Evolutionary conservation across 2,888 invertebrate species (phyloP).

Genomic region (Coenonympha glycerion): DNA sequence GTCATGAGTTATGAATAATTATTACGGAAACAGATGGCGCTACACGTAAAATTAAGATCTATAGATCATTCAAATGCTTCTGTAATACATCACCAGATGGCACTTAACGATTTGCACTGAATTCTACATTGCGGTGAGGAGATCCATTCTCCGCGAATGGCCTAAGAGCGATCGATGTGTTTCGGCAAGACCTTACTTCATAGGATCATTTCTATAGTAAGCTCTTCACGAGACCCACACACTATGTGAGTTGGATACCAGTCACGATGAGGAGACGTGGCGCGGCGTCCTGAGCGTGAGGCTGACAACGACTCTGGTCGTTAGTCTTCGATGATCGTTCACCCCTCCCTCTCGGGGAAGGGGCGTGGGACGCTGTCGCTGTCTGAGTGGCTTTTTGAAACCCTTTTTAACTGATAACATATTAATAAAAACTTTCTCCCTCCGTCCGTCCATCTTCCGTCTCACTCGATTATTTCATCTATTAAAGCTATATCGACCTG

Average conservation of each 20-base stretch:
- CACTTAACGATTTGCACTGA: too few species aligned
- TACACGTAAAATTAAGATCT: too few species aligned
- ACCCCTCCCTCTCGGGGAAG: slow-evolving; percentile 20
- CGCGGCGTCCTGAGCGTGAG: slow-evolving; percentile 39
- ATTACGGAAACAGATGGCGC: too few species aligned
- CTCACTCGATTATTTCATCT: too few species aligned
- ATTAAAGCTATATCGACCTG: too few species aligned
- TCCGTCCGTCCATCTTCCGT: too few species aligned
- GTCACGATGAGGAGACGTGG: slow-evolving; percentile 40
- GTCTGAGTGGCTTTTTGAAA: slow-evolving; percentile 32
- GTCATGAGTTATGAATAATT: too few species aligned
- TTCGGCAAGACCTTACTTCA: slow-evolving; percentile 36
- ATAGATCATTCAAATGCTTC: too few species aligned
- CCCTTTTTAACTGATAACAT: background rate
- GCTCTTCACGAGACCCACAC: slow-evolving; percentile 39
- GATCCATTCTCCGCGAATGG: background rate
- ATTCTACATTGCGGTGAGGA: background rate
- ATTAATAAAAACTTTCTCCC: too few species aligned
- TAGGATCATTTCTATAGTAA: slow-evolving; percentile 44
- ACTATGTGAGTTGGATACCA: slow-evolving; percentile 32
- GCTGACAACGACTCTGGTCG: slow-evolving; percentile 29
- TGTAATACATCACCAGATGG: too few species aligned
- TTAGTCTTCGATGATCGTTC: slow-evolving; percentile 44
- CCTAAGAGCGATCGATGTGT: too few species aligned
- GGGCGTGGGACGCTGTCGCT: slow-evolving; percentile 36